Base-by-base conservation (phyloP, 2,888 invertebrate species). In the Phasia obesa region DNA sequence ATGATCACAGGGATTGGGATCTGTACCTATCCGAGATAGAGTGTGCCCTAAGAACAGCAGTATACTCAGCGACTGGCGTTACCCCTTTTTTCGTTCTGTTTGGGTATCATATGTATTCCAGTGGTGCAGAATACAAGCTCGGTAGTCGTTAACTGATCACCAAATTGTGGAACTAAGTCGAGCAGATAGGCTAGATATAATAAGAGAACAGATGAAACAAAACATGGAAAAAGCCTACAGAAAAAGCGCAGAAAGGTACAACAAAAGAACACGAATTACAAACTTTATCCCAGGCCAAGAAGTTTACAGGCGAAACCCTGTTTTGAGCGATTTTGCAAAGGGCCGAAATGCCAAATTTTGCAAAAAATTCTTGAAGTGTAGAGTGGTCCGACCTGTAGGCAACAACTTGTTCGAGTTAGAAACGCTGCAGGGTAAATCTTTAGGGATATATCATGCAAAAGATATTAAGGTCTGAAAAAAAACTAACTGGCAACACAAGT, bases 1-100 rank as follows among this genome's bases (percentile, higher is more conserved):
- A 64, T 0, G 81, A 85, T 44, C 85, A 85, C 9, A 11, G 70
- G 9, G 77, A 84, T 3, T 83, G 85, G 83, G 83, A 84, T 23
- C 2, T 51, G 0, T 71, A 79, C 23, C 7, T 85, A 4, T 70
- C 74, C 6, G 69, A 79, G 3, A 81, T 81, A 6, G 77, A 84
- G 2, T 74, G 73, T 17, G 79, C 84, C 0, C n/a, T 81, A 9
- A 27, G 84, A 5, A 79, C 27, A 11, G 69, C 74, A 0, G 25
- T 44, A 4, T 51, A 31, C n/a, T 25, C 23, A 4, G 60, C 60
- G 1, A 44, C 60, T 0, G 60, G 42, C 4, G 1, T n/a, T 1
- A 60, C 42, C 2, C 42, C 60, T 2, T 44, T 60, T 9, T 42
- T 60, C 9, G 42, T 17, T 2, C 7, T 60, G 2, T 60, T 60